phyloP scores from a whole-genome alignment of 2,888 invertebrate species.

The Hedychridium roseum region DNA sequence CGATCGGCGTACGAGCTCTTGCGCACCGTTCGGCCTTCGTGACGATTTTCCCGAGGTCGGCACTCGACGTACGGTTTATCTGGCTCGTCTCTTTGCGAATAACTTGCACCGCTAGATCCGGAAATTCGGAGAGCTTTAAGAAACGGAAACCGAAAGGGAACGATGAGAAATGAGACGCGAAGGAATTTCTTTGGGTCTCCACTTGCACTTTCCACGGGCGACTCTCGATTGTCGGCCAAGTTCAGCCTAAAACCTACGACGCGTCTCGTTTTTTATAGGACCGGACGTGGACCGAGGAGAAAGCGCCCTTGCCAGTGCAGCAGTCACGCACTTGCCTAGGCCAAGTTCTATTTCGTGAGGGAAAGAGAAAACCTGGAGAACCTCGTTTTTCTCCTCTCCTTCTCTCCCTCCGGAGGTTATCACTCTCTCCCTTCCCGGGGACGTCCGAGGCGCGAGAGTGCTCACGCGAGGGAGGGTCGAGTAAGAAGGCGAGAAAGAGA shows the following conservation, averaged over 20 bases:
- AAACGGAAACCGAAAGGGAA: conserved; percentile 9
- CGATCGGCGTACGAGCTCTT: conserved; percentile 27
- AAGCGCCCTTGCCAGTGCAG: too few species aligned
- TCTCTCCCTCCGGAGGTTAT: conserved; percentile 9
- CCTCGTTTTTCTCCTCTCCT: conserved; percentile 7
- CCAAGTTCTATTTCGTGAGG: conserved; percentile 27
- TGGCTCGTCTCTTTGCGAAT: too few species aligned
- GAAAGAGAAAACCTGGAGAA: conserved; percentile 25
- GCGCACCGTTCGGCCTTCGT: conserved; percentile 48
- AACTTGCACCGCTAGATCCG: not conserved
- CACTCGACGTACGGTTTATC: too few species aligned
- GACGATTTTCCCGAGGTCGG: conserved; percentile 55
- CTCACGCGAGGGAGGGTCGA: conserved; percentile 29
- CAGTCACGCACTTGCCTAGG: conserved; percentile 23
- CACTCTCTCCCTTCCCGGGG: too few species aligned
- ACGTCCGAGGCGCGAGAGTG: conserved; percentile 8
- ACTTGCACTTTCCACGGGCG: conserved; percentile 45
- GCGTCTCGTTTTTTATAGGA: conserved; percentile 5
- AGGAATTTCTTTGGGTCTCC: conserved; percentile 28
- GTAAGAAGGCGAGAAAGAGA: conserved; percentile 17
- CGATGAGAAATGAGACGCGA: conserved; percentile 2
- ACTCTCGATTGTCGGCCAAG: conserved; percentile 41
- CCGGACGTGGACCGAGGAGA: conserved; percentile 19
- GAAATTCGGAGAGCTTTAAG: conserved; percentile 13
- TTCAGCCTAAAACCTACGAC: conserved; percentile 37